Percentiles rank a stretch among this genome's conserved stretches.
Conservation (phyloP, 2,888 invertebrate genomes). For the Carterocephalus palaemon region DNA sequence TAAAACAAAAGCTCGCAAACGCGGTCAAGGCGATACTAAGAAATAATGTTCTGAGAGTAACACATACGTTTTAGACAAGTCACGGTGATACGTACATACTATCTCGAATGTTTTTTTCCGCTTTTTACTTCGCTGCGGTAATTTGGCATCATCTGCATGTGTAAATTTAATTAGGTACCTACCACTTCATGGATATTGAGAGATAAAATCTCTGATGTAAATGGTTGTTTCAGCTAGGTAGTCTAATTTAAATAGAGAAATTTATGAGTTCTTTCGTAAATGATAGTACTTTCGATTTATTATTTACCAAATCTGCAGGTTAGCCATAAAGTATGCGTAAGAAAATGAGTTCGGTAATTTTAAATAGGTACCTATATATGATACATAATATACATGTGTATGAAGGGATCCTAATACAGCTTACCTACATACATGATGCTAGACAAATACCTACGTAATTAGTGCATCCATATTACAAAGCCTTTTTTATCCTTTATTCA, state of each 20-base stretch:
- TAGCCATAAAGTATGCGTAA: no score
- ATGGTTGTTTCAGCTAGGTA: not conserved
- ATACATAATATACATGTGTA: no score
- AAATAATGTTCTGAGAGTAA: constrained; percentile 6
- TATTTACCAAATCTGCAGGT: no score
- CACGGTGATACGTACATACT: constrained; percentile 16
- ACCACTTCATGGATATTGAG: not conserved
- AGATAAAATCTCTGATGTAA: no score
- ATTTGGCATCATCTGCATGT: constrained; percentile 5
- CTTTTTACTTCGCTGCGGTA: constrained; percentile 10
- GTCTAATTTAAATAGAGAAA: not conserved
- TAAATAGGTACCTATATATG: no score
- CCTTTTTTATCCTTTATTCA: no score
- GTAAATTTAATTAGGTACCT: constrained; percentile 1
- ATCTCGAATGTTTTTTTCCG: constrained; percentile 16
- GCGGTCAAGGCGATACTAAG: constrained; percentile 14
- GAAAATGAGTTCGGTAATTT: no score
- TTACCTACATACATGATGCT: no score
- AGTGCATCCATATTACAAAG: no score
- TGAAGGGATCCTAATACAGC: no score
- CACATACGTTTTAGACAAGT: constrained; percentile 15
- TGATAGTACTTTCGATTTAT: no score
- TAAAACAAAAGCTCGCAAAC: constrained; percentile 17
- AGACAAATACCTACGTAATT: no score
- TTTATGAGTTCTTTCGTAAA: not conserved